phyloP scores from a whole-genome alignment of 2,113 vertebrate genomes.

The Odobenus rosmarus region DNA sequence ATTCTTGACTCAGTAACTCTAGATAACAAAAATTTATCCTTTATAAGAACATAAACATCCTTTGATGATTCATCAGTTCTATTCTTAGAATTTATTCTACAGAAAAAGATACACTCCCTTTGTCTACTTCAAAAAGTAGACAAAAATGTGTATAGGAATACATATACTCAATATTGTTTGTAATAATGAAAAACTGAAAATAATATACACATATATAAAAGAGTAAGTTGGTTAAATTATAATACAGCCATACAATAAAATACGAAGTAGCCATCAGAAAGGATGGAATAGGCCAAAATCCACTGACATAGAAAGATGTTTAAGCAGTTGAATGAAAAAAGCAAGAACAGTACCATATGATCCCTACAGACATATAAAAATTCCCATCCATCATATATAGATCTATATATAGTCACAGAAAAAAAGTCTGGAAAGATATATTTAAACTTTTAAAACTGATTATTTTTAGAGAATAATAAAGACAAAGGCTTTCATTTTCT shows the following conservation, averaged over 20 bases:
- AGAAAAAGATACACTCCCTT: neutral
- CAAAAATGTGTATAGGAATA: neutral
- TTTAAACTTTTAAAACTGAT: slow-evolving; percentile 50
- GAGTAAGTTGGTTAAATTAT: slow-evolving; percentile 4
- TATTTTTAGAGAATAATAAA: slow-evolving; percentile 55
- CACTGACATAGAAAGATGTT: neutral
- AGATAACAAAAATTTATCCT: slow-evolving; percentile 18
- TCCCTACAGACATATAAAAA: neutral
- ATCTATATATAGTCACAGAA: slow-evolving; percentile 47
- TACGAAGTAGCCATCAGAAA: slow-evolving; percentile 26
- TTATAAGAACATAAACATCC: neutral
- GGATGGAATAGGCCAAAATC: neutral
- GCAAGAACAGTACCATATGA: neutral
- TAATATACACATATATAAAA: slow-evolving; percentile 22
- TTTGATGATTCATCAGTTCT: slow-evolving; percentile 42
- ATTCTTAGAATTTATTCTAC: slow-evolving; percentile 35
- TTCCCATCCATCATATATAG: neutral
- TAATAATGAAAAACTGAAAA: slow-evolving; percentile 26
- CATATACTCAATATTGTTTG: neutral
- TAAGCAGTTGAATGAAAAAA: slow-evolving; percentile 8
- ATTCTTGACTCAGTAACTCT: neutral
- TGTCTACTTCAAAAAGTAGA: slow-evolving; percentile 4
- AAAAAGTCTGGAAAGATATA: slow-evolving; percentile 80
- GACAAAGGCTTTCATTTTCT: slow-evolving; percentile 52
- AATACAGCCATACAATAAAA: neutral